These are phyloP conservation scores for Rhagophthalmus giganteus DNA, from an alignment of 2,888 invertebrate genomes.

Conservation along the genomic window DNA sequence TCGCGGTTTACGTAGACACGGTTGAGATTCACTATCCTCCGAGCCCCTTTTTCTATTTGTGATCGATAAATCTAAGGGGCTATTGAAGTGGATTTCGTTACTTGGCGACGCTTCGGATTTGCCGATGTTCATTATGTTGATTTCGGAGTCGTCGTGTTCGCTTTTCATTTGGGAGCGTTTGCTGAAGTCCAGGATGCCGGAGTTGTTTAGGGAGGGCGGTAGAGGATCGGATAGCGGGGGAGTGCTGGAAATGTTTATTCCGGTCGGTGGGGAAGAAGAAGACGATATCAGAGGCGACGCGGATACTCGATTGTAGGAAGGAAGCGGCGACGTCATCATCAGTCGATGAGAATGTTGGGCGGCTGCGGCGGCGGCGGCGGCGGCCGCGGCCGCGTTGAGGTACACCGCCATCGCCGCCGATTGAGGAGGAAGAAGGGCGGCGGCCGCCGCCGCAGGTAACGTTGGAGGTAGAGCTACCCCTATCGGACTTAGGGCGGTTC, in stretches of 20 bases:
- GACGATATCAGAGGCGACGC: slow-evolving; percentile 72
- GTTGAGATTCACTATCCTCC: slow-evolving; percentile 63
- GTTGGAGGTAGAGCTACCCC: slow-evolving; percentile 69
- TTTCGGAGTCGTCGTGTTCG: slow-evolving; percentile 59
- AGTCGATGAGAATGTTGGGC: slow-evolving; percentile 73
- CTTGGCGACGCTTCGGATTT: slow-evolving; percentile 65
- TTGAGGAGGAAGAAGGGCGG: slow-evolving; percentile 72
- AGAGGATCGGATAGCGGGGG: slow-evolving; percentile 61
- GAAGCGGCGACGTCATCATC: slow-evolving; percentile 67
- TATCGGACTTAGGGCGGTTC: slow-evolving; percentile 67
- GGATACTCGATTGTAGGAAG: slow-evolving; percentile 56
- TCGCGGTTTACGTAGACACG: slow-evolving; percentile 69
- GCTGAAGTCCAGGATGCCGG: slow-evolving; percentile 79
- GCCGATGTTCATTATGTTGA: slow-evolving; percentile 72
- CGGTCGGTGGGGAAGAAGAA: slow-evolving; percentile 65
- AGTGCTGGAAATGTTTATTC: slow-evolving; percentile 47
- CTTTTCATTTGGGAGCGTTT: slow-evolving; percentile 58
- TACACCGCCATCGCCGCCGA: slow-evolving; percentile 83
- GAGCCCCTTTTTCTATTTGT: slow-evolving; percentile 69
- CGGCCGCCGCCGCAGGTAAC: slow-evolving; percentile 66
- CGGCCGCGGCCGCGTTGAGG: slow-evolving; percentile 69
- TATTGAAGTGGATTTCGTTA: slow-evolving; percentile 60
- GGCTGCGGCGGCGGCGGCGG: slow-evolving; percentile 67
- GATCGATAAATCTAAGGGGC: slow-evolving; percentile 81
- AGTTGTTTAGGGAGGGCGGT: slow-evolving; percentile 53